Conservation (phyloP, 92 coral and sea anemone species). For the Umimayanthus kanabou region DNA sequence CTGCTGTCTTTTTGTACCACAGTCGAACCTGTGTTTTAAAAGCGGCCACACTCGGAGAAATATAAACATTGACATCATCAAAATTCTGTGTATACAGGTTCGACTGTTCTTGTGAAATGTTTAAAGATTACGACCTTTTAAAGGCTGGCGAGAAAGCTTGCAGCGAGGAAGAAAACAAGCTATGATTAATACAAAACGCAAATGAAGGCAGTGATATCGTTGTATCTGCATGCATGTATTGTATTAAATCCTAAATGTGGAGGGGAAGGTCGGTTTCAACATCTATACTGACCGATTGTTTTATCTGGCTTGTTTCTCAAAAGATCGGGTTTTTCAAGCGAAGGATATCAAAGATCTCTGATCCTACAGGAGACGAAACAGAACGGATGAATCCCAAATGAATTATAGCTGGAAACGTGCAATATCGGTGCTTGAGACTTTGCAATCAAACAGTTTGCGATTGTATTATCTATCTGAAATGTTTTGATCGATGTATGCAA, state of each 20-base stretch:
- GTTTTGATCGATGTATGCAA: neutral
- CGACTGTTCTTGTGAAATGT: neutral
- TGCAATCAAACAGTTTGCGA: neutral
- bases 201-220: neutral
- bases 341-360: slow-evolving; percentile 33
- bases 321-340: slow-evolving; percentile 40
- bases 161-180: neutral
- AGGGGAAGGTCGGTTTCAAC: neutral
- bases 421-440: neutral
- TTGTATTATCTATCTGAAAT: neutral
- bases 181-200: no score
- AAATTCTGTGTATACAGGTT: neutral
- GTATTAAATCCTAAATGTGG: neutral
- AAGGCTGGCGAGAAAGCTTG: no score
- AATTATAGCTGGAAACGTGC: neutral
- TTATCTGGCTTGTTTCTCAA: slow-evolving; percentile 32
- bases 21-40: neutral
- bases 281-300: slow-evolving; percentile 7
- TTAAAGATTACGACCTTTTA: no score
- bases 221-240: neutral
- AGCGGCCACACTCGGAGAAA: no score
- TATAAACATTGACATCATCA: no score
- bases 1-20: neutral
- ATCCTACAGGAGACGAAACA: slow-evolving; percentile 28
- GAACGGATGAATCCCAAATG: slow-evolving; percentile 24